Conservation (phyloP, 2,888 invertebrate genomes). For the Ceriagrion tenellum region DNA sequence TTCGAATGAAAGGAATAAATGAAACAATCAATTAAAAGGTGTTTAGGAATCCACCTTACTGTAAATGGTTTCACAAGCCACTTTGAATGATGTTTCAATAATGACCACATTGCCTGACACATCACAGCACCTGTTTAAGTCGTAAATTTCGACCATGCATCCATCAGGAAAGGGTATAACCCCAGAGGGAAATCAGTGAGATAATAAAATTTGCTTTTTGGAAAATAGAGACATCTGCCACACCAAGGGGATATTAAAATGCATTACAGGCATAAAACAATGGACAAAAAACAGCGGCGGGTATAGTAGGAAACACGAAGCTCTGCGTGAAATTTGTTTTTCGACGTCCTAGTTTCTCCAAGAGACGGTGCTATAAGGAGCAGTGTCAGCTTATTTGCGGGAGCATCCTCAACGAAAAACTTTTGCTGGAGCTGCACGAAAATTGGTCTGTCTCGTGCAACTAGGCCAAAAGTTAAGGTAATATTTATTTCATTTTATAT, state of each 20-base stretch:
- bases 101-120: background rate
- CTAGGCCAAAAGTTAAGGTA: background rate
- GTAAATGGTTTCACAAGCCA: no score
- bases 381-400: background rate
- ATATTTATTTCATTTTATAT: slow-evolving; percentile 1
- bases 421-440: background rate
- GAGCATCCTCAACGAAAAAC: background rate
- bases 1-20: no score
- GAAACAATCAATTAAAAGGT: no score
- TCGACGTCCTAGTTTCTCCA: background rate
- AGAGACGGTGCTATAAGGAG: background rate
- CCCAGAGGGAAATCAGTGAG: background rate
- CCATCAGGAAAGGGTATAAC: background rate
- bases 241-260: background rate
- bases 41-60: no score
- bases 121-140: background rate
- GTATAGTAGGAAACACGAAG: background rate
- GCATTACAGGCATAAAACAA: background rate
- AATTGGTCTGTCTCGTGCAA: background rate
- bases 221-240: background rate
- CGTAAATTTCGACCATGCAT: background rate
- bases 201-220: background rate
- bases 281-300: background rate
- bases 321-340: background rate
- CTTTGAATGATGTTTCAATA: background rate